Conservation (phyloP, 2,888 invertebrate species). For the Laothoe populi region DNA sequence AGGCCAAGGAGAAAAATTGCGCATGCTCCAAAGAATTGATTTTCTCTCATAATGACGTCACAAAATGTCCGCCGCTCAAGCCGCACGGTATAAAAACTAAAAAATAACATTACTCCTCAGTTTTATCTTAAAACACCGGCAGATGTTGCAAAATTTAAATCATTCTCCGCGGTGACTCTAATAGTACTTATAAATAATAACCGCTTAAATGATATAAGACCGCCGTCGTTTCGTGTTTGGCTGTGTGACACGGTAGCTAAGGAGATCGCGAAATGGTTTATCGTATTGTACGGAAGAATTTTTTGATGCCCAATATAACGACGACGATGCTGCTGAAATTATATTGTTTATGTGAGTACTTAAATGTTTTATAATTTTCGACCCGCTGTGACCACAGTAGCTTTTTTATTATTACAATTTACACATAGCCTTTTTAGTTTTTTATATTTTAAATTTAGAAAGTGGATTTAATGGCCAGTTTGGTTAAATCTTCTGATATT, state of each 20-base stretch:
- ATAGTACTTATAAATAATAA: slow-evolving; percentile 38
- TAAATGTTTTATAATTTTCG: slow-evolving; percentile 21
- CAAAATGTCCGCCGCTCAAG: slow-evolving; percentile 71
- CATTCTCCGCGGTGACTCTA: slow-evolving; percentile 51
- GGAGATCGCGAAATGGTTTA: slow-evolving; percentile 63
- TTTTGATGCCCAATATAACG: slow-evolving; percentile 54
- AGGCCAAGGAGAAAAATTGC: slow-evolving; percentile 74
- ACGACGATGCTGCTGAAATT: slow-evolving; percentile 60
- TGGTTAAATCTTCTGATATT: too few species aligned
- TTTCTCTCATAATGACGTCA: slow-evolving; percentile 73
- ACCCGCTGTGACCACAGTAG: background rate
- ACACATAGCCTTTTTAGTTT: background rate
- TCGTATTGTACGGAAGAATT: slow-evolving; percentile 56
- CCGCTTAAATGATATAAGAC: slow-evolving; percentile 50
- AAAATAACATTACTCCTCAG: slow-evolving; percentile 58
- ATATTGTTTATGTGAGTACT: slow-evolving; percentile 74
- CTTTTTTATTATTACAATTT: background rate
- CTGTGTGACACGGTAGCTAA: slow-evolving; percentile 58
- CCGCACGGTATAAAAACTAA: slow-evolving; percentile 72
- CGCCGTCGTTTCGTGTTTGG: slow-evolving; percentile 29
- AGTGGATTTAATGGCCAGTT: too few species aligned
- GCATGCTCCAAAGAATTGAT: slow-evolving; percentile 77
- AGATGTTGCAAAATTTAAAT: slow-evolving; percentile 56
- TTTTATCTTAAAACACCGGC: slow-evolving; percentile 52
- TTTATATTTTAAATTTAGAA: too few species aligned